Evolutionary conservation across 23 tunicate species (phyloP).

Genomic region (Aplidium turbinatum): DNA sequence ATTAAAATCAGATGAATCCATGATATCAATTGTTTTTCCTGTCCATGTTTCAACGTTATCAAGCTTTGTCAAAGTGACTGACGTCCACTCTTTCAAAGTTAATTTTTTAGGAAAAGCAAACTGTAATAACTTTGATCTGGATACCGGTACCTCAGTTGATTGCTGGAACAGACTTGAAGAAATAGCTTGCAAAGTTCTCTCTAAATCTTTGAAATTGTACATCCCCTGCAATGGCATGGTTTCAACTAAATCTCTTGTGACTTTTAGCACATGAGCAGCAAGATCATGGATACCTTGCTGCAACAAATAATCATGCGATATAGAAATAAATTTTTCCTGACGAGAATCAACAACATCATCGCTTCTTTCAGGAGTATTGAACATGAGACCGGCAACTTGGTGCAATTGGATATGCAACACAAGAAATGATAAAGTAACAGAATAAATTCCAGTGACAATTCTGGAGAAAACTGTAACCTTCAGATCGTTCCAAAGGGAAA

Average conservation of each 20-base stretch:
- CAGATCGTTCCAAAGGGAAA: conserved; percentile 71
- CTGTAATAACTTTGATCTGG: conserved; percentile 13
- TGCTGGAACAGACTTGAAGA: neutral
- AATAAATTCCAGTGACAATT: conserved; percentile 38
- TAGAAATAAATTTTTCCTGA: conserved; percentile 47
- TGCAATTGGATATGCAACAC: conserved; percentile 49
- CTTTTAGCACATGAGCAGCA: conserved; percentile 9
- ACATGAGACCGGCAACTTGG: conserved; percentile 59
- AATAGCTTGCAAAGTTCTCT: conserved; percentile 35
- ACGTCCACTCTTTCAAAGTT: conserved; percentile 4
- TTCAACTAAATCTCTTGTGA: conserved; percentile 17
- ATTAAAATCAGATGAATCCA: conserved; percentile 59
- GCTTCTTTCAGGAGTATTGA: neutral
- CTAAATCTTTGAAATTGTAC: conserved; percentile 23
- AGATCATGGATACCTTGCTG: conserved; percentile 28
- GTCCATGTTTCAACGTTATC: conserved; percentile 11
- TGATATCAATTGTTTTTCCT: conserved; percentile 49
- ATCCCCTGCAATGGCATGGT: conserved; percentile 70
- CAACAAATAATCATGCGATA: conserved; percentile 39
- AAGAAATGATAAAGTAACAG: conserved; percentile 20
- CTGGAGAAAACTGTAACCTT: conserved; percentile 57
- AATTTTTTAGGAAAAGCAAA: conserved; percentile 19
- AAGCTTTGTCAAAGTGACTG: neutral
- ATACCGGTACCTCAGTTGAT: neutral
- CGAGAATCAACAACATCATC: conserved; percentile 6